Conservation (phyloP, 2,797 vertebrate genomes). For the Fistularia commersonii region DNA sequence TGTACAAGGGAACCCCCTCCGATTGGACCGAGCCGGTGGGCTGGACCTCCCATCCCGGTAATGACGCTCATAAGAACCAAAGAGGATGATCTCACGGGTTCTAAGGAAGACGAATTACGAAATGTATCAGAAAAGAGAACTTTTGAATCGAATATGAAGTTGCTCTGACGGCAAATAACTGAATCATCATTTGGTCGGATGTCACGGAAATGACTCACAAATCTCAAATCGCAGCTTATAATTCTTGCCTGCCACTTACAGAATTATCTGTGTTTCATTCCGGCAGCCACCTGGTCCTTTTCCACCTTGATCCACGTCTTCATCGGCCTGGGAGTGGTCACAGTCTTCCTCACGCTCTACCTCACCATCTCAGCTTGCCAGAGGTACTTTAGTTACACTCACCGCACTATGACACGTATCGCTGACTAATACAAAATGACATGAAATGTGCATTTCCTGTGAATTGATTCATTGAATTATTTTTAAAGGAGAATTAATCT, state of each 20-base stretch:
- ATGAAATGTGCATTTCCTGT: not conserved
- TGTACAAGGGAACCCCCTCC: slow-evolving; percentile 44
- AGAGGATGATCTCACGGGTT: too few relatives aligned
- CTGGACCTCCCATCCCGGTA: slow-evolving; percentile 65
- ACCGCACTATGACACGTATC: too few relatives aligned
- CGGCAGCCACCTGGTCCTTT: slow-evolving; percentile 41
- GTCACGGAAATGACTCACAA: too few relatives aligned
- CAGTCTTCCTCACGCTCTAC: slow-evolving; percentile 52
- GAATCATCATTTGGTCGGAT: too few relatives aligned
- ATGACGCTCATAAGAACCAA: too few relatives aligned
- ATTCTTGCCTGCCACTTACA: not conserved
- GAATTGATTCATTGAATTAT: not conserved
- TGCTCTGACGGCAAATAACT: too few relatives aligned
- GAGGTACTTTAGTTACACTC: slow-evolving; percentile 42
- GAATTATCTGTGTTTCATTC: not conserved
- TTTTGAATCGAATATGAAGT: too few relatives aligned
- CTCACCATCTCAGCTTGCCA: slow-evolving; percentile 51
- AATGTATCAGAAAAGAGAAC: too few relatives aligned
- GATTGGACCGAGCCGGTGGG: slow-evolving; percentile 57
- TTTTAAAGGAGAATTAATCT: slow-evolving; percentile 49
- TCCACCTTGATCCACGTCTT: slow-evolving; percentile 41
- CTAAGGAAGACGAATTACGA: too few relatives aligned
- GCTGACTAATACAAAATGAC: not conserved
- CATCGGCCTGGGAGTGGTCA: slow-evolving; percentile 15
- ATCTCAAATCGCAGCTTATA: not conserved